Conservation (phyloP, 1,140 invertebrate genomes). For the Protaetia brevitarsis region DNA sequence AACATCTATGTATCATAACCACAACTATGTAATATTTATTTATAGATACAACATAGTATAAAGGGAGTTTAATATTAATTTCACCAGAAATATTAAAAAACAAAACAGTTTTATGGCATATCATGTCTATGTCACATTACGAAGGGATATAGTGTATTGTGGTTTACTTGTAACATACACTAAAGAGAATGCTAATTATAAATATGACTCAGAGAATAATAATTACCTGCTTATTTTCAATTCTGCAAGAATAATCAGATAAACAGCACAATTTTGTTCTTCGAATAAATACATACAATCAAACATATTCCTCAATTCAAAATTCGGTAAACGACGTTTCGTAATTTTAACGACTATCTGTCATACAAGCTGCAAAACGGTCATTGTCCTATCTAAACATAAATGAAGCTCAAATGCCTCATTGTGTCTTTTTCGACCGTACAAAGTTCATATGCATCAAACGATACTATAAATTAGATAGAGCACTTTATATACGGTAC, state of each 20-base stretch:
- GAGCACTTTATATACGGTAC: no score
- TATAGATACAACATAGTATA: no score
- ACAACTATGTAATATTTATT: no score
- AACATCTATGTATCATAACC: no score
- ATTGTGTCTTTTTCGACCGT: constrained; percentile 18
- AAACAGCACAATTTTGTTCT: no score
- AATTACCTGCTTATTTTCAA: no score
- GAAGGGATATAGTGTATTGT: background rate
- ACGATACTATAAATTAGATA: no score
- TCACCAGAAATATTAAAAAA: no score
- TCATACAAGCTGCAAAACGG: constrained; percentile 17
- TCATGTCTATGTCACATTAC: background rate
- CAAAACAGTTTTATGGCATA: no score
- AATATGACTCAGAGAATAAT: background rate
- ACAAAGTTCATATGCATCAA: constrained; percentile 10
- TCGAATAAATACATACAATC: background rate
- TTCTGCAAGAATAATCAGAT: no score
- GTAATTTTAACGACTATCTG: background rate
- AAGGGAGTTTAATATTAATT: no score
- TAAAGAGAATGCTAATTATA: constrained; percentile 16
- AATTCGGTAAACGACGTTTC: background rate
- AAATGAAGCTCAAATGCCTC: constrained; percentile 9
- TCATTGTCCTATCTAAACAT: constrained; percentile 21
- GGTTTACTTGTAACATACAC: background rate
- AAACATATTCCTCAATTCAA: background rate